Conservation (phyloP, 2,797 vertebrate genomes). For the Champsocephalus esox region DNA sequence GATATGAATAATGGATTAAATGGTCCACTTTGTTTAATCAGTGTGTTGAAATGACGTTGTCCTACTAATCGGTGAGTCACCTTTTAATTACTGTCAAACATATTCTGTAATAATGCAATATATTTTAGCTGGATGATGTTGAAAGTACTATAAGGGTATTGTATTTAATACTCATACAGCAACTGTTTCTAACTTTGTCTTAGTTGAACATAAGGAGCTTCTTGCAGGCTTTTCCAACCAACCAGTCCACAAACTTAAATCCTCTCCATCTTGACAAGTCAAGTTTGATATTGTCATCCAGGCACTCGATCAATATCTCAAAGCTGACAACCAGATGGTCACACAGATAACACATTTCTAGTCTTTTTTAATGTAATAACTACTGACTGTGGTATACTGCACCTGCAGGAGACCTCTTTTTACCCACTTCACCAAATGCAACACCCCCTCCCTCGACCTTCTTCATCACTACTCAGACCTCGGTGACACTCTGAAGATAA, state of each 20-base stretch:
- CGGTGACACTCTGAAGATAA: slow-evolving; percentile 42
- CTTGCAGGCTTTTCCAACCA: slow-evolving; percentile 4
- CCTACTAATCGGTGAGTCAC: background rate
- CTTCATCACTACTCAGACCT: slow-evolving; percentile 26
- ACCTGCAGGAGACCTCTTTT: slow-evolving; percentile 15
- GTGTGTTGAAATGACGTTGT: background rate
- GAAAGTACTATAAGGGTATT: background rate
- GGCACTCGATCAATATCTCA: slow-evolving; percentile 20
- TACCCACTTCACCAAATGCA: background rate
- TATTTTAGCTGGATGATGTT: background rate
- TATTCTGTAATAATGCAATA: background rate
- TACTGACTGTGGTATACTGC: slow-evolving; percentile 3
- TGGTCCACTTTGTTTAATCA: background rate
- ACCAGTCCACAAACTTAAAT: slow-evolving; percentile 18
- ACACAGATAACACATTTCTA: background rate
- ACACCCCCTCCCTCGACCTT: background rate
- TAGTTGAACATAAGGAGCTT: background rate
- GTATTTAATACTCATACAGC: background rate
- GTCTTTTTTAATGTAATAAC: background rate
- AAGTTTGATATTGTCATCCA: slow-evolving; percentile 19
- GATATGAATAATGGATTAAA: background rate
- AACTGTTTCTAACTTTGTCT: background rate
- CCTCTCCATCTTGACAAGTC: slow-evolving; percentile 17
- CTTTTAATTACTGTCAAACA: background rate
- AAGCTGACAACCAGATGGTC: slow-evolving; percentile 18